A percentile compares a stretch with the other conserved stretches of the same genome.
phyloP scores from a whole-genome alignment of 2,113 vertebrate genomes.

The Calcarius ornatus region DNA sequence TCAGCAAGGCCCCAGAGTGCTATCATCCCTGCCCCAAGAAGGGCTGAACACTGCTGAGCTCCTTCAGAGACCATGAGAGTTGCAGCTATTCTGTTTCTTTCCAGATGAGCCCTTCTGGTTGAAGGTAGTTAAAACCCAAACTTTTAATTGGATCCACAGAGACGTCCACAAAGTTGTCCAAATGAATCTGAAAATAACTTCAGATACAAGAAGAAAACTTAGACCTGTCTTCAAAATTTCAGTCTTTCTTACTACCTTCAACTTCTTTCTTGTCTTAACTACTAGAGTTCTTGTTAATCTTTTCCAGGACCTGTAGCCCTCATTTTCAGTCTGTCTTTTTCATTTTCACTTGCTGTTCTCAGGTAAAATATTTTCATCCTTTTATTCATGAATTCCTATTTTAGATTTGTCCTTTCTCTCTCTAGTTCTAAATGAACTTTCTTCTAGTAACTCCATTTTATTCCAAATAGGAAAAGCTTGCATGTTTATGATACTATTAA shows the following conservation, averaged over 20 bases:
- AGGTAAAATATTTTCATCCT: background rate
- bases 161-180: background rate
- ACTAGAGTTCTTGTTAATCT: background rate
- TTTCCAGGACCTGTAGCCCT: background rate
- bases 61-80: background rate
- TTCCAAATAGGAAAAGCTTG: background rate
- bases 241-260: background rate
- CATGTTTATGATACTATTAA: background rate
- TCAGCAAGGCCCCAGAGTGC: background rate
- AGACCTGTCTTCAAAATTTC: background rate
- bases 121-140: background rate
- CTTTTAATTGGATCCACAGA: conserved; percentile 44
- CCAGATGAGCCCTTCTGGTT: background rate
- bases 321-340: background rate
- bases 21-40: background rate
- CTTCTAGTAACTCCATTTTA: background rate
- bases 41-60: background rate
- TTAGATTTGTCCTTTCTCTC: background rate
- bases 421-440: background rate
- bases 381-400: background rate
- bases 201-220: background rate
- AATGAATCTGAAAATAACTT: background rate
- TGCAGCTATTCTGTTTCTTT: background rate
- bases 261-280: background rate
- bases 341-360: background rate